A percentile compares a stretch with the other conserved stretches of the same genome.
Evolutionary conservation across 2,113 vertebrate genomes (phyloP).

Genomic region (Larimichthys crocea): DNA sequence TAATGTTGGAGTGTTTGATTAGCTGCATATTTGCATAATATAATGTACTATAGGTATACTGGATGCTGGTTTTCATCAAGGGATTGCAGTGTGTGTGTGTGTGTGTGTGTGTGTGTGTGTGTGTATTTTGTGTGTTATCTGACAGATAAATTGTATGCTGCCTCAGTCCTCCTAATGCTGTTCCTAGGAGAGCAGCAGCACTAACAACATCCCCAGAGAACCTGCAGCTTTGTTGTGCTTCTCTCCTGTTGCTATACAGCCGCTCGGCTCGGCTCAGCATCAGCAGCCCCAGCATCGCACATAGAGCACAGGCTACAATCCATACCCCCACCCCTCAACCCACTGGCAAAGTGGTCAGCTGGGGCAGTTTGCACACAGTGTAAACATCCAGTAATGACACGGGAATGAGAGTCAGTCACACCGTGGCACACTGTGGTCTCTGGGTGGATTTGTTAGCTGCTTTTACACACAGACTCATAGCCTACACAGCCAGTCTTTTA

Average conservation of each 20-base stretch:
- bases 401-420: neutral
- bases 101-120: neutral
- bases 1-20: neutral
- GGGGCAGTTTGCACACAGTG: neutral
- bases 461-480: neutral
- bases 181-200: slow-evolving; percentile 26
- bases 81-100: slow-evolving; percentile 1
- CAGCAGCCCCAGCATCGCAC: slow-evolving; percentile 29
- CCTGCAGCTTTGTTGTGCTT: slow-evolving; percentile 44
- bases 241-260: slow-evolving; percentile 52
- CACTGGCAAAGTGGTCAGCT: slow-evolving; percentile 3
- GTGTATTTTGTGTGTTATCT: slow-evolving; percentile 9
- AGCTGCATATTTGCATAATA: neutral
- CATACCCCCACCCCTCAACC: neutral
- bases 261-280: slow-evolving; percentile 23
- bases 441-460: neutral
- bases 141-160: neutral
- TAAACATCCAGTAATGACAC: slow-evolving; percentile 28
- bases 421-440: neutral
- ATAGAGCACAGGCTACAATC: slow-evolving; percentile 8
- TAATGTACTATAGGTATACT: neutral
- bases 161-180: neutral
- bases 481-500: no score
- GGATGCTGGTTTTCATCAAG: neutral
- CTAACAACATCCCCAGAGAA: slow-evolving; percentile 47